Evolutionary conservation across 2,797 vertebrate species (phyloP).

Genomic region (Helarctos malayanus): DNA sequence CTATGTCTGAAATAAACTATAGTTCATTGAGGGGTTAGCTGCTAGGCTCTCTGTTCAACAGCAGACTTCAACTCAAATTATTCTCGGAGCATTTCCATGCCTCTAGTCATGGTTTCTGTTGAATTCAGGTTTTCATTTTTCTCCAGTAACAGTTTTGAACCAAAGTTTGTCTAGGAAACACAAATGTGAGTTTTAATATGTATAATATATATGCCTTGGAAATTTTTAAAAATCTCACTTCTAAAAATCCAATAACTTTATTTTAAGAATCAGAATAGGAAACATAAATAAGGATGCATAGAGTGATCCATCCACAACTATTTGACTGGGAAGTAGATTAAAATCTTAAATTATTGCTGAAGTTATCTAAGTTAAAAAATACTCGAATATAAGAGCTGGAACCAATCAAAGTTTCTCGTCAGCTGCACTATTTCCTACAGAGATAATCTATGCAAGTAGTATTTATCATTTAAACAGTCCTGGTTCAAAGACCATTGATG

Average conservation of each 20-base stretch:
- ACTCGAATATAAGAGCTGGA: conserved; percentile 82
- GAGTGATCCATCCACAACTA: conserved; percentile 72
- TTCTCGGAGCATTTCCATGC: background rate
- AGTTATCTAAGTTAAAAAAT: conserved; percentile 82
- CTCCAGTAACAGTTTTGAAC: background rate
- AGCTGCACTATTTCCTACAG: conserved; percentile 67
- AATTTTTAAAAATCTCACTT: conserved; percentile 65
- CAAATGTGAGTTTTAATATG: conserved; percentile 61
- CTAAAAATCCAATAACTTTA: conserved; percentile 77
- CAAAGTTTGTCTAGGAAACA: conserved; percentile 69
- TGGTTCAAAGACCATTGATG: conserved; percentile 79
- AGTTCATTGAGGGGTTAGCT: background rate
- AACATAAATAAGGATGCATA: conserved; percentile 83
- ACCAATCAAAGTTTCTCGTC: conserved; percentile 82
- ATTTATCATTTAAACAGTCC: conserved; percentile 87
- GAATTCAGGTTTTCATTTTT: background rate
- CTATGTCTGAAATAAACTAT: conserved; percentile 4
- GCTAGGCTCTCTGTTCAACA: background rate
- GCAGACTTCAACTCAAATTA: background rate
- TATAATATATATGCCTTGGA: conserved; percentile 66
- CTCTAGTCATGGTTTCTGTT: conserved; percentile 61
- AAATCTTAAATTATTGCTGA: conserved; percentile 88
- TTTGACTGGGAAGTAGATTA: conserved; percentile 87
- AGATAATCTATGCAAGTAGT: conserved; percentile 85
- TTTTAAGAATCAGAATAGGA: conserved; percentile 80